A percentile compares a stretch with the other conserved stretches of the same genome.
Evolutionary conservation across 2,113 vertebrate species (phyloP).

Genomic region (Falcunculus frontatus): DNA sequence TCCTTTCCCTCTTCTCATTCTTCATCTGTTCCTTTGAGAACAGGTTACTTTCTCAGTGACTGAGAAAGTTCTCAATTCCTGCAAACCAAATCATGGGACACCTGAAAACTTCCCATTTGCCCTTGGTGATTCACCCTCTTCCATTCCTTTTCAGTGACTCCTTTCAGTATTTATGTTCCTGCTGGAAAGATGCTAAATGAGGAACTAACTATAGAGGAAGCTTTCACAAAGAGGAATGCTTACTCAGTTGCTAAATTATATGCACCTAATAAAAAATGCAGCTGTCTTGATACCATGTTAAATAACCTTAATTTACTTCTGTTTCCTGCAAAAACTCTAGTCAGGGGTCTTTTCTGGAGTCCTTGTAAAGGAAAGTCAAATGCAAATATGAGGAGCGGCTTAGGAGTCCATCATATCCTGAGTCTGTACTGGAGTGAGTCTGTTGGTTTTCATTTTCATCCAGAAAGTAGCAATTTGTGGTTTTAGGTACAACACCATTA

Average conservation of each 20-base stretch:
- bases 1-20: background rate
- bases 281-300: background rate
- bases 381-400: background rate
- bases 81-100: background rate
- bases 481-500: background rate
- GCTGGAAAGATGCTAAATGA: background rate
- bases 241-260: background rate
- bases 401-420: background rate
- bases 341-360: background rate
- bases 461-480: background rate
- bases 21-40: background rate
- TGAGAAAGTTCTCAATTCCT: background rate
- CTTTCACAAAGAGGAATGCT: background rate
- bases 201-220: background rate
- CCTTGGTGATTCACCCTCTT: background rate
- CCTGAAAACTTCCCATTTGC: background rate
- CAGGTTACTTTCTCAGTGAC: background rate
- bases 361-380: background rate
- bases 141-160: background rate
- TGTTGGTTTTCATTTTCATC: background rate
- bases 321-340: background rate
- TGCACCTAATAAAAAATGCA: background rate
- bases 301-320: background rate
- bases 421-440: background rate
- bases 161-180: background rate